Evolutionary conservation across 2,113 vertebrate species (phyloP).

Genomic region (Chionomys nivalis): DNA sequence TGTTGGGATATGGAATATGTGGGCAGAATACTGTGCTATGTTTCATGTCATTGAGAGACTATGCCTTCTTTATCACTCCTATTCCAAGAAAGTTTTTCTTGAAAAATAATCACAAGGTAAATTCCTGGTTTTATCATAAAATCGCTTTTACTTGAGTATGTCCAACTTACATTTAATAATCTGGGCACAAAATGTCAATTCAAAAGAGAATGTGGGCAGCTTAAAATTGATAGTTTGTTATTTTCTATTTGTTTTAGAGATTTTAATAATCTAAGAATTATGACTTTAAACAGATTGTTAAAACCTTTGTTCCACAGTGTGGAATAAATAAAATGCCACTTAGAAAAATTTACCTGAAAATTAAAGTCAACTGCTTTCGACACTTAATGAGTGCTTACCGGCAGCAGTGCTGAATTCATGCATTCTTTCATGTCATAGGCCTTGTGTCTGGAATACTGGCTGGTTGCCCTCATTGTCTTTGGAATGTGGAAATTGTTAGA

Average conservation of each 20-base stretch:
- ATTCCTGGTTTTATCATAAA: neutral
- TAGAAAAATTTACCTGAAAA: constrained; percentile 50
- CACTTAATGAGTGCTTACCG: constrained; percentile 64
- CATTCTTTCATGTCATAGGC: constrained; percentile 63
- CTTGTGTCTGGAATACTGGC: constrained; percentile 56
- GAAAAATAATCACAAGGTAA: neutral
- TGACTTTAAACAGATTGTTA: neutral
- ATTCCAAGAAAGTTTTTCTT: neutral
- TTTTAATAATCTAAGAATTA: constrained; percentile 30
- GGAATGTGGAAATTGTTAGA: constrained; percentile 71
- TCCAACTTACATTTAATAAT: constrained; percentile 6
- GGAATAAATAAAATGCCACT: constrained; percentile 54
- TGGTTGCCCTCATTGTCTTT: constrained; percentile 68
- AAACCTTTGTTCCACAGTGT: constrained; percentile 27
- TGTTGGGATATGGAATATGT: neutral
- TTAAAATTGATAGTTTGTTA: neutral
- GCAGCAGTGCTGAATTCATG: constrained; percentile 53
- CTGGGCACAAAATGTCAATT: constrained; percentile 11
- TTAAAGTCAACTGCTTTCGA: constrained; percentile 53
- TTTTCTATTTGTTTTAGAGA: constrained; percentile 5
- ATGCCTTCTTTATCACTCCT: neutral
- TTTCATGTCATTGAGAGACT: neutral
- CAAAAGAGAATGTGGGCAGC: neutral
- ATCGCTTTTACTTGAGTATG: neutral
- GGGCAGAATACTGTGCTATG: neutral